These are phyloP conservation scores for Mallotus villosus DNA, from an alignment of 2,797 vertebrate genomes.

Conservation along the genomic window DNA sequence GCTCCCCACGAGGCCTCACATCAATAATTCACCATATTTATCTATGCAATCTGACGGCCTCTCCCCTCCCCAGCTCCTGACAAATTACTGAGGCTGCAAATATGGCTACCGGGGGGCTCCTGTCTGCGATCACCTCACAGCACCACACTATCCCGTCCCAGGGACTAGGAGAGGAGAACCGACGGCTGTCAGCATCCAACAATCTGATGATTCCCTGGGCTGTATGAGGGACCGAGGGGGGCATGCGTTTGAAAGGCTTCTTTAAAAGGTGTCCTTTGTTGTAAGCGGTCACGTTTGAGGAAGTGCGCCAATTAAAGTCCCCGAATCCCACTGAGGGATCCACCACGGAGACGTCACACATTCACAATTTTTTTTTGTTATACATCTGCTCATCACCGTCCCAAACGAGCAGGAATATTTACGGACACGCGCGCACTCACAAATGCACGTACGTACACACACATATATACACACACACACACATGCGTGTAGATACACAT, in stretches of 20 bases:
- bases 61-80: slow-evolving; percentile 67
- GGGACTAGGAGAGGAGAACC: slow-evolving; percentile 41
- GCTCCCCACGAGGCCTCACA: slow-evolving; percentile 63
- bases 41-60: slow-evolving; percentile 75
- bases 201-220: slow-evolving; percentile 3
- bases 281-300: too few relatives aligned
- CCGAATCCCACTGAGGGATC: too few relatives aligned
- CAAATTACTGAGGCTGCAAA: slow-evolving; percentile 68
- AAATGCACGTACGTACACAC: slow-evolving; percentile 8
- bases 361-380: too few relatives aligned
- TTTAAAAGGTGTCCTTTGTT: too few relatives aligned
- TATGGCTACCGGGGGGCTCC: slow-evolving; percentile 48
- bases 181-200: slow-evolving; percentile 51
- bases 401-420: slow-evolving; percentile 4
- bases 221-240: slow-evolving; percentile 29
- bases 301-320: too few relatives aligned
- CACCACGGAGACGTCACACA: too few relatives aligned
- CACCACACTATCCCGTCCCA: neutral
- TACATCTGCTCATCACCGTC: too few relatives aligned
- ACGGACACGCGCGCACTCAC: slow-evolving; percentile 10
- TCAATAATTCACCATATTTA: slow-evolving; percentile 81
- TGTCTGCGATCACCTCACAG: slow-evolving; percentile 48
- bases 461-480: slow-evolving; percentile 20
- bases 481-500: too few relatives aligned
- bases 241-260: slow-evolving; percentile 26